Base-by-base conservation (phyloP, 2,888 invertebrate species). In the Trilocha varians region DNA sequence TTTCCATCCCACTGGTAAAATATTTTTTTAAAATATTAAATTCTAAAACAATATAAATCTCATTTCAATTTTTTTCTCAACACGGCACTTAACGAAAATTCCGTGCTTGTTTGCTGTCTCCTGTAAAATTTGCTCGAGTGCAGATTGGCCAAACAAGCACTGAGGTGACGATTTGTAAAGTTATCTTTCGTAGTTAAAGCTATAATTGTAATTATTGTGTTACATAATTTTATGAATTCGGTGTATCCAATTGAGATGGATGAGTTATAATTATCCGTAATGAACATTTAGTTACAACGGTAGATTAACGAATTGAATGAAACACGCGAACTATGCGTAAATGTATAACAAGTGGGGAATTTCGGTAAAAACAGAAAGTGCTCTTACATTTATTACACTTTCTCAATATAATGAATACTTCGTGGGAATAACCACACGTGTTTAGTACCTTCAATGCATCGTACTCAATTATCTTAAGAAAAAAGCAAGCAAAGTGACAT, bases 391-490 rank as follows among this genome's bases (percentile, higher is more conserved):
- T 25, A 25, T 11, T 5, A 25, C 6, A 25, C 25, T 25, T 25
- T 25, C 25, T 25, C 25, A 25, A 25, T 9, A 25, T 9, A 25
- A 11, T 11, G 25, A 9, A 11, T 25, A 25, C 11, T 25, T 9
- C 25, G 25, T 25, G 25, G 25, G 25, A 25, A 25, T 2, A 25
- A 25, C 11, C 25, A 25, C 3, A 25, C 25, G 11, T 25, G 6
- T 25, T 57, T 32, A 34, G n/a, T 25, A 25, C 0, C 11, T 25
- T 25, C 6, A 25, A 25, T 25, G n/a, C n/a, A n/a, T n/a, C n/a
- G n/a, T n/a, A n/a, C n/a, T n/a, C n/a, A n/a, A n/a, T n/a, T n/a
- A n/a, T n/a, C n/a, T n/a, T n/a, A n/a, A n/a, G n/a, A n/a, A n/a
- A n/a, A n/a, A n/a, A n/a, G n/a, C n/a, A n/a, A n/a, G n/a, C n/a